Base-by-base conservation (phyloP, 2,113 vertebrate genomes). In the Alexandromys fortis region DNA sequence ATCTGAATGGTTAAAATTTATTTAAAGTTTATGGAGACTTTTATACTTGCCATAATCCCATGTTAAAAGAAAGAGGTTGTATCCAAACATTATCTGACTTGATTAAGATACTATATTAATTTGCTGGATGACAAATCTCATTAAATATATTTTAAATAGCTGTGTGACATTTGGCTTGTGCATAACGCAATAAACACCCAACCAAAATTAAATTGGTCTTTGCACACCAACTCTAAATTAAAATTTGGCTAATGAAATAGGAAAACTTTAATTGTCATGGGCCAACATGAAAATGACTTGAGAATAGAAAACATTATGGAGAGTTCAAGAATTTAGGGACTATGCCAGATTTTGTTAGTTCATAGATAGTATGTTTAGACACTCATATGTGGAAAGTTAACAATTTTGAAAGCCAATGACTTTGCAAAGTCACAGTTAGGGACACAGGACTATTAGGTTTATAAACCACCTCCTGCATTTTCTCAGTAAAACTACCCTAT, bases 121-220 rank as follows among this genome's bases (percentile, higher is more conserved):
- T 97, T 96, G 70, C 86, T 97, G 58, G 49, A 94, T 94, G 96
- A 97, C 33, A 97, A 98, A 97, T 73, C 94, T 93, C 47, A 95
- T 96, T 97, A 97, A 97, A 61, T 55, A 85, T 55, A 73, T 94
- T 77, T 86, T 96, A 89, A 97, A 96, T 89, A 96, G 95, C 55
- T 81, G 67, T 75, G 86, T 96, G 92, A 92, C 92, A 96, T 97
- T 98, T 98, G 92, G 92, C 73, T 98, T 96, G 90, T 61, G 90
- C 14, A 67, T 78, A 86, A 88, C 94, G 87, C 95, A 97, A 65
- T 95, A 98, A 96, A 67, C 49, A n/a, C 76, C 47, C 97, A 97
- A 96, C 86, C 94, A 95, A 94, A 97, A 96, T 96, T 95, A 96
- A 98, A 78, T 92, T 85, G 76, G 81, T 95, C 82, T 97, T 97